Evolutionary conservation across 2,797 vertebrate genomes (phyloP), one percentile per base, ranked within the genome.

Genomic region (Hydrocynus forskahlii): DNA sequence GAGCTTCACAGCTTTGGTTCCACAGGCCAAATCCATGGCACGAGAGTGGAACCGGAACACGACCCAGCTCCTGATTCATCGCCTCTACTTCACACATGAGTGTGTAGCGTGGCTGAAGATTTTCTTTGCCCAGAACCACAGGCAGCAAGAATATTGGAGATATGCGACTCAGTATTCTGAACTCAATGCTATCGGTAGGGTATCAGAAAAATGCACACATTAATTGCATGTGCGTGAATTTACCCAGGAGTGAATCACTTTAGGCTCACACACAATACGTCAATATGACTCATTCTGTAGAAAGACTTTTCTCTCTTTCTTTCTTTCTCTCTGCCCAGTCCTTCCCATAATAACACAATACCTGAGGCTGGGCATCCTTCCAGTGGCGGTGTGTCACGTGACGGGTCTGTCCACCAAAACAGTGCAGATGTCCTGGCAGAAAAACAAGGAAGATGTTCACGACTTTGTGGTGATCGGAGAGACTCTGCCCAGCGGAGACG

Each of bases 31-130:
- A 35, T 17, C 62, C 12, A 38, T 64, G 29, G 62, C 16, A 7
- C 25, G 16, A 16, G 16, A 35, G 10, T 63, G 60, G 60, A 63
- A 63, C 25, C 25, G 17, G 60, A 63, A 63, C 60, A 29, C 10
- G 3, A 38, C 29, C 13, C 25, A 64, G 14, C 62, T 64, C 1
- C 2, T 17, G 29, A 64, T 1, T 16, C 62, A 38, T 64, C 29
- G 8, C 4, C 29, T 64, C 13, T 64, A 64, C 29, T 64, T 38
- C 62, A 64, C 62, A 64, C 14, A 17, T 0, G 62, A 38, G 62
- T 64, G 62, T 38, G 62, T 17, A 8, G 62, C 62, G 29, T 64
- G 62, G 62, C 7, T 64, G 62, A 64, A 64, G 62, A 64, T 6
- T 60, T 25, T 60, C 6, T 38, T 64, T 17, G 6, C 12, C 7